A percentile compares a stretch with the other conserved stretches of the same genome.
These are phyloP conservation scores for Porites rus DNA, from an alignment of 92 coral and sea anemone genomes.

Conservation along the genomic window DNA sequence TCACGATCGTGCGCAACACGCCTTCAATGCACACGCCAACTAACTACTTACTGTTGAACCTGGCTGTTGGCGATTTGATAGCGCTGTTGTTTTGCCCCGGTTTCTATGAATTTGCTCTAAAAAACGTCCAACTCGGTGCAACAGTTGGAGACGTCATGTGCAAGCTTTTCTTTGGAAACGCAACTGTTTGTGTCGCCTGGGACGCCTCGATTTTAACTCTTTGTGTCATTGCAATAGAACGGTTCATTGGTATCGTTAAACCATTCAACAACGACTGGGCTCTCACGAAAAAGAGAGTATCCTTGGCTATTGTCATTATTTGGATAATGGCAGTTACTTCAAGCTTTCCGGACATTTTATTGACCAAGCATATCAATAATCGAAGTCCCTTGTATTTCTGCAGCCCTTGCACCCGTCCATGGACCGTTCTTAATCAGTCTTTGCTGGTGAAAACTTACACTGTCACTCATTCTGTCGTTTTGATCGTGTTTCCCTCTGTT, in stretches of 20 bases:
- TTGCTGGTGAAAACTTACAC: conserved; percentile 20
- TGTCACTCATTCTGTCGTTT: conserved; percentile 17
- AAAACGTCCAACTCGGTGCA: neutral
- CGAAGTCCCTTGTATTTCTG: neutral
- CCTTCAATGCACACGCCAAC: conserved; percentile 33
- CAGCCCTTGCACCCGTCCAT: conserved; percentile 30
- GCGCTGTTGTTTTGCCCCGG: conserved; percentile 50
- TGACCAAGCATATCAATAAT: neutral
- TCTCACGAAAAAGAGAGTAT: neutral
- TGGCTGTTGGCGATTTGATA: conserved; percentile 13
- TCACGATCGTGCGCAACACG: conserved; percentile 32
- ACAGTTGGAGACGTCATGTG: conserved; percentile 6
- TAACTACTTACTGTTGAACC: conserved; percentile 16
- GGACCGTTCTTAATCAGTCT: conserved; percentile 14
- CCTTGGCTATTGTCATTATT: neutral
- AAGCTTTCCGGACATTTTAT: conserved; percentile 21
- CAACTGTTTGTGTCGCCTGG: neutral
- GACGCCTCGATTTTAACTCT: conserved; percentile 9
- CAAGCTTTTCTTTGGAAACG: conserved; percentile 19
- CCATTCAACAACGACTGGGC: neutral
- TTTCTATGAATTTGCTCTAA: conserved; percentile 45
- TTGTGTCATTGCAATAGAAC: conserved; percentile 15
- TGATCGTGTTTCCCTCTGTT: conserved; percentile 33
- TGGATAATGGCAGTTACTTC: conserved; percentile 5
- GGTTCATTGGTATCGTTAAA: conserved; percentile 17